Evolutionary conservation across 1,140 invertebrate species (phyloP).

Genomic region (Magallana ariakensis): DNA sequence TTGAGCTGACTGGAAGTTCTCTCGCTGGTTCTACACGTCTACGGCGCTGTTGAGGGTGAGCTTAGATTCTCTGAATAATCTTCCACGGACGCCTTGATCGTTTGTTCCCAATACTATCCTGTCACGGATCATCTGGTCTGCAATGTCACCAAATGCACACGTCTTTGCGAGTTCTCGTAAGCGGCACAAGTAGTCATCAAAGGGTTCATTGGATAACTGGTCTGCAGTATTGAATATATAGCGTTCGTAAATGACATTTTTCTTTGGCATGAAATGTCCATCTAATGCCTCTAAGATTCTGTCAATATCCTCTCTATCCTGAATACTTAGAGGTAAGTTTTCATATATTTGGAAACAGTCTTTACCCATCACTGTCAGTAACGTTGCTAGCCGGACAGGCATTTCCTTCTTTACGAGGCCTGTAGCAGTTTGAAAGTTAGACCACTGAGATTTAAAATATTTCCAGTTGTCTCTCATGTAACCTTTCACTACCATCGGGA

Average conservation of each 20-base stretch:
- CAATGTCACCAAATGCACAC: background rate
- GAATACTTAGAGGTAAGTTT: background rate
- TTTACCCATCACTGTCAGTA: conserved; percentile 38
- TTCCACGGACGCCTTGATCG: background rate
- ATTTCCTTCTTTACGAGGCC: background rate
- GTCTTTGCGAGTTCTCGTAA: background rate
- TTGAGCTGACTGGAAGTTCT: too few relatives aligned
- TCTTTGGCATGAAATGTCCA: conserved; percentile 34
- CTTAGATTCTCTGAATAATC: background rate
- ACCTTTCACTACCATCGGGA: too few relatives aligned
- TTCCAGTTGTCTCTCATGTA: background rate
- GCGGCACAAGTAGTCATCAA: conserved; percentile 17
- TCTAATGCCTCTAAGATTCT: conserved; percentile 28
- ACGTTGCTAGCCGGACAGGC: conserved; percentile 10
- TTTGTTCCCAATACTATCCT: conserved; percentile 18
- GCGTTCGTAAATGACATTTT: conserved; percentile 30
- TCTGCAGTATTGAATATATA: conserved; percentile 42
- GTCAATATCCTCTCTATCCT: background rate
- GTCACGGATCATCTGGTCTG: background rate
- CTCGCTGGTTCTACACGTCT: too few relatives aligned
- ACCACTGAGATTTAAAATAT: conserved; percentile 41
- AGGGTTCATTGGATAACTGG: conserved; percentile 15
- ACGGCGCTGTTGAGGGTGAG: background rate
- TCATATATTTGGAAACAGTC: conserved; percentile 37
- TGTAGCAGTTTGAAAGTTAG: conserved; percentile 25